These are phyloP conservation scores for Ianthella basta DNA, from an alignment of 37 sponge, comb jelly and placozoan species.

Conservation along the genomic window DNA sequence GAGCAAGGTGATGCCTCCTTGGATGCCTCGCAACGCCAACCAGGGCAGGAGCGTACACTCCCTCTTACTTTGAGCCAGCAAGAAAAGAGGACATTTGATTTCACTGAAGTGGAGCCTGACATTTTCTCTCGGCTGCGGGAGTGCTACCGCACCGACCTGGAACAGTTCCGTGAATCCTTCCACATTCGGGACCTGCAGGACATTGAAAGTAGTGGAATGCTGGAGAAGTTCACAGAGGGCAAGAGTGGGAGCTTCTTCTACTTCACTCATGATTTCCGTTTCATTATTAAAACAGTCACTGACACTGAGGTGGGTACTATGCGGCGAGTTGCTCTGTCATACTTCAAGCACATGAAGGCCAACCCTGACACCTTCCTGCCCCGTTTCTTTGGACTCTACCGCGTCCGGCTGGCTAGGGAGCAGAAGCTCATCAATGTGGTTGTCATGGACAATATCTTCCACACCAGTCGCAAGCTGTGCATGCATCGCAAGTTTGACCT, in stretches of 20 bases:
- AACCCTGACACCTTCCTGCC: slow-evolving; percentile 85
- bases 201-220: slow-evolving; percentile 75
- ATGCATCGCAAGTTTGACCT: slow-evolving; percentile 83
- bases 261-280: slow-evolving; percentile 81
- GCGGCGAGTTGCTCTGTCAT: slow-evolving; percentile 48
- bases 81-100: slow-evolving; percentile 50
- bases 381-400: slow-evolving; percentile 81
- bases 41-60: slow-evolving; percentile 30
- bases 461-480: slow-evolving; percentile 43
- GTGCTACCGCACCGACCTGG: slow-evolving; percentile 43
- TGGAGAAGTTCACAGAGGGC: slow-evolving; percentile 95
- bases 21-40: neutral
- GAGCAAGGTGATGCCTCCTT: slow-evolving; percentile 24
- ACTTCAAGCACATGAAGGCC: slow-evolving; percentile 76
- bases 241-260: slow-evolving; percentile 96
- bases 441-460: slow-evolving; percentile 94
- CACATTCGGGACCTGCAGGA: slow-evolving; percentile 55
- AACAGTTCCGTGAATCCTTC: slow-evolving; percentile 77
- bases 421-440: slow-evolving; percentile 84
- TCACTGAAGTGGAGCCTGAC: slow-evolving; percentile 75
- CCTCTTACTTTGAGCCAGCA: slow-evolving; percentile 56
- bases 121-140: slow-evolving; percentile 71
- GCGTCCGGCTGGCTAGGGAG: slow-evolving; percentile 76
- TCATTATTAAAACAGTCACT: slow-evolving; percentile 90
- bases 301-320: slow-evolving; percentile 67